phyloP scores from a whole-genome alignment of 2,797 vertebrate genomes.

The Myiotriccus ornatus region DNA sequence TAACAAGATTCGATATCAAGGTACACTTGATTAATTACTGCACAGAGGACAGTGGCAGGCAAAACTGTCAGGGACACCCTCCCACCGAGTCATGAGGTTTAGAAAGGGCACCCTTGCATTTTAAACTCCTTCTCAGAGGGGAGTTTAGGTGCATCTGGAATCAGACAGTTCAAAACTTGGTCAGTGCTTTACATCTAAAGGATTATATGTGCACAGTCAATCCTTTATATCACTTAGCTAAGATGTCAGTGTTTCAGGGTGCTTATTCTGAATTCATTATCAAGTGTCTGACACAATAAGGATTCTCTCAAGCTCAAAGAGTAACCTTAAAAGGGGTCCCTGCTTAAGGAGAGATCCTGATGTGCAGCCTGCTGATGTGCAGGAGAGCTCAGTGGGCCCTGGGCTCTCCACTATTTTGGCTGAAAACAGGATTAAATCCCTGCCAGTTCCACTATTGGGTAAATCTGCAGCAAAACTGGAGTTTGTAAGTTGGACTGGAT shows the following conservation, averaged over 20 bases:
- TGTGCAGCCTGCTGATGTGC: neutral
- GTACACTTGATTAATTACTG: neutral
- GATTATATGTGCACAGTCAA: neutral
- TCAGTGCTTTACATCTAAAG: neutral
- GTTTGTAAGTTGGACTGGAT: neutral
- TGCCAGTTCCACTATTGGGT: neutral
- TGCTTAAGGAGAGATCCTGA: neutral
- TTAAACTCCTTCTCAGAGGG: neutral
- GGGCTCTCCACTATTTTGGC: too few species aligned
- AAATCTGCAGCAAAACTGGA: neutral
- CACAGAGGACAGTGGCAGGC: neutral
- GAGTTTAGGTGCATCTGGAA: neutral
- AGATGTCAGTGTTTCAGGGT: neutral
- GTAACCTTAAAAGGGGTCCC: neutral
- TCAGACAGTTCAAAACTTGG: neutral
- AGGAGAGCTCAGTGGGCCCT: neutral
- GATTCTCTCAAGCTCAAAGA: neutral
- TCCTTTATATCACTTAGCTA: neutral
- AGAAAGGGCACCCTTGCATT: neutral
- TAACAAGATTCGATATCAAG: neutral
- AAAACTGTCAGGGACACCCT: neutral
- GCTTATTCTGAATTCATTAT: neutral
- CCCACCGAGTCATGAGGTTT: neutral
- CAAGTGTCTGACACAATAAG: neutral
- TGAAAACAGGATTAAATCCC: neutral